phyloP scores from a whole-genome alignment of 1,140 invertebrate genomes.

The Drosophila novamexicana region DNA sequence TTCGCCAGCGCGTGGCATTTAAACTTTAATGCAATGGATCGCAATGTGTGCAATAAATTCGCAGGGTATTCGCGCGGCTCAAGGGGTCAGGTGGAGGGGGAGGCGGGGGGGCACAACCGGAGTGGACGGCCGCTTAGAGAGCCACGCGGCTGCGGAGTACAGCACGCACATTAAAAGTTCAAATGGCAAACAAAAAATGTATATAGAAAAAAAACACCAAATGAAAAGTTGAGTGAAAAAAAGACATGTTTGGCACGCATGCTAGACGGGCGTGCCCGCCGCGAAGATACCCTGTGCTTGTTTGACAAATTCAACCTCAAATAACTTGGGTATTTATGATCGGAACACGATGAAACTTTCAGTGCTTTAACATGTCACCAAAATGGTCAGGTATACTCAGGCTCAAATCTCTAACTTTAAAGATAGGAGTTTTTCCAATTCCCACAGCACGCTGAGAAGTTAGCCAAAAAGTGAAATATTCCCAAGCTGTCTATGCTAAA shows the following conservation, averaged over 20 bases:
- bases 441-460: too few relatives aligned
- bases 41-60: slow-evolving; percentile 68
- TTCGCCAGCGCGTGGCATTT: slow-evolving; percentile 65
- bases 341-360: too few relatives aligned
- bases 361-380: too few relatives aligned
- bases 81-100: not conserved
- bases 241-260: slow-evolving; percentile 13
- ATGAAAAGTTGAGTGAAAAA: slow-evolving; percentile 5
- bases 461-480: too few relatives aligned
- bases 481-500: too few relatives aligned
- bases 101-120: not conserved
- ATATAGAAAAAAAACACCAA: not conserved
- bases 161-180: slow-evolving; percentile 79
- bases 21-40: slow-evolving; percentile 72
- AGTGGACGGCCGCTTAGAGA: slow-evolving; percentile 38
- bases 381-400: too few relatives aligned
- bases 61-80: slow-evolving; percentile 3
- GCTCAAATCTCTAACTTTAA: too few relatives aligned
- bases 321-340: too few relatives aligned
- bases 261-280: too few relatives aligned
- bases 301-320: too few relatives aligned
- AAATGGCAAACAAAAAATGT: slow-evolving; percentile 60
- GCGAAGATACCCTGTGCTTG: too few relatives aligned
- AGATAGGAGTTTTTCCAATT: too few relatives aligned
- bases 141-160: slow-evolving; percentile 44